These are phyloP conservation scores for Tokudaia tokunoshimensis DNA, from an alignment of 2,797 vertebrate species.

Conservation along the genomic window DNA sequence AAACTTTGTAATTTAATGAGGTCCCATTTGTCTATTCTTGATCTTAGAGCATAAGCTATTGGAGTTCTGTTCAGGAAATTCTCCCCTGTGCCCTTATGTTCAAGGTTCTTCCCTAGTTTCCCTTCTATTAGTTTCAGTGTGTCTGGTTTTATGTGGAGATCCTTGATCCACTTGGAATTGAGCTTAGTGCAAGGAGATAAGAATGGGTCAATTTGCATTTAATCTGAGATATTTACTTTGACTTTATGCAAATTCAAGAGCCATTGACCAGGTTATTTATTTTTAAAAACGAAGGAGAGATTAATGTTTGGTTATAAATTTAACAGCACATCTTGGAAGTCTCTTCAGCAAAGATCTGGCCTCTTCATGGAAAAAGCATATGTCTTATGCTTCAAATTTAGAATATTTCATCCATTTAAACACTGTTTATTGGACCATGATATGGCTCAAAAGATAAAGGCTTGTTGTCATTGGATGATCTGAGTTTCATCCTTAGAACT, in stretches of 20 bases:
- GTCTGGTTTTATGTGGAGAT: too few species aligned
- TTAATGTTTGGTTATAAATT: slow-evolving; percentile 43
- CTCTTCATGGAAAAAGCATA: slow-evolving; percentile 1
- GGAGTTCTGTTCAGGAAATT: too few species aligned
- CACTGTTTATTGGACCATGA: neutral
- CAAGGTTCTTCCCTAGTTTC: too few species aligned
- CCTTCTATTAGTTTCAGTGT: too few species aligned
- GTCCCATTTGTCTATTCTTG: too few species aligned
- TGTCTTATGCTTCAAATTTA: slow-evolving; percentile 24
- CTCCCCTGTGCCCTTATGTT: too few species aligned
- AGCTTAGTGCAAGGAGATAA: too few species aligned
- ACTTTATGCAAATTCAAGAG: neutral
- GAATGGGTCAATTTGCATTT: too few species aligned
- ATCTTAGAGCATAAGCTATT: too few species aligned
- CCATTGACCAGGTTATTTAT: neutral
- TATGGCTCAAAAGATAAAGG: neutral
- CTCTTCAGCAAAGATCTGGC: slow-evolving; percentile 26
- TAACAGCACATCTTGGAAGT: slow-evolving; percentile 39
- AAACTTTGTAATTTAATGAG: too few species aligned
- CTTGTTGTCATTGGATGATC: neutral
- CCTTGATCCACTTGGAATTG: too few species aligned
- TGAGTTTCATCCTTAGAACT: neutral
- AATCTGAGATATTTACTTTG: slow-evolving; percentile 1
- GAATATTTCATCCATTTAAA: slow-evolving; percentile 23
- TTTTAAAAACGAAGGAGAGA: slow-evolving; percentile 20